Evolutionary conservation across 1,140 invertebrate species (phyloP), one percentile per base, ranked within the genome.

Genomic region (Leptopilina clavipes): DNA sequence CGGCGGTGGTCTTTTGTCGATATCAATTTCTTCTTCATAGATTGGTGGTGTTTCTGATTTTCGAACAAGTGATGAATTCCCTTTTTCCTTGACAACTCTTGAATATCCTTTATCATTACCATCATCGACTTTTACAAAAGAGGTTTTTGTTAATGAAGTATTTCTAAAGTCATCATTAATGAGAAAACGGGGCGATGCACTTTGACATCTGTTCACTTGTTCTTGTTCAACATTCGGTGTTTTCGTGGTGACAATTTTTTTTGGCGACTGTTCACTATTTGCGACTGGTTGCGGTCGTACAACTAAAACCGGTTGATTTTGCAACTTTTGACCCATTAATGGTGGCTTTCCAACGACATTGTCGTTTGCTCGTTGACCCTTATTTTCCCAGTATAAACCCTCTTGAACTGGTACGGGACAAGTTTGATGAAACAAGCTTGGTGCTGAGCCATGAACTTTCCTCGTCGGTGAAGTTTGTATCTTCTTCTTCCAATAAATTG

Each of bases 271-370:
- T 11, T 87, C 84, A n/a, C 0, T 85, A 82, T n/a, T n/a, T 6
- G 87, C 76, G 0, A 85, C 83, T n/a, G 87, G 88, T 37, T 89
- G 88, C 0, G 88, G 88, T 18, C 88, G 76, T 0, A 89, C 88
- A 2, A 89, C 84, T 1, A 89, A 56, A 17, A 89, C 86, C 0
- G 88, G 88, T 56, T 89, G 88, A 19, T 89, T 87, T 72, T 86
- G 88, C 0, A 80, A 82, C 12, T 89, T 89, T 17, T 84, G 82
- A 8, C 83, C 81, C 80, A 86, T 87, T 25, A 89, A 76, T 0
- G 86, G 86, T 7, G 87, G 86, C 10, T 89, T 89, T 0, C 85
- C 84, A 0, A 78, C 72, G 14, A 84, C 83, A 40, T 72, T 71
- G 75, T 81, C 18, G 74, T 31, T 40, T 56, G 14, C 6, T 73